Percentiles rank a stretch among this genome's conserved stretches.
Conservation (phyloP, 2,797 vertebrate genomes). For the Vireo griseus region DNA sequence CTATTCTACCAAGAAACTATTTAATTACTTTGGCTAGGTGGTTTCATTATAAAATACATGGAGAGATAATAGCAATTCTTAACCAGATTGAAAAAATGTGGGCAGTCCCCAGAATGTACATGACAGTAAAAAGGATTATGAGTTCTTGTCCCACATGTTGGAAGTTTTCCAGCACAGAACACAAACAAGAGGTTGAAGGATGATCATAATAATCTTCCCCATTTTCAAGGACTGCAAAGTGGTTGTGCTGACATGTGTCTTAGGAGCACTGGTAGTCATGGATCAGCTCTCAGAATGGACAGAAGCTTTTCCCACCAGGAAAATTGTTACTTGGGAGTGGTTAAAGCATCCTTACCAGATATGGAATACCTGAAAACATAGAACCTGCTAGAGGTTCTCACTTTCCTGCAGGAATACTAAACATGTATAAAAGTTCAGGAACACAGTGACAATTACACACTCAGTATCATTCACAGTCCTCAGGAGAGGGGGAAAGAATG, state of each 20-base stretch:
- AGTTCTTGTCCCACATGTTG: background rate
- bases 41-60: background rate
- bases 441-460: background rate
- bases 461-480: background rate
- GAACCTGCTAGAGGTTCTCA: background rate
- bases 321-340: background rate
- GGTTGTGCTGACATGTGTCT: background rate
- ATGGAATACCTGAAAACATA: background rate
- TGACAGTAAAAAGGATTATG: background rate
- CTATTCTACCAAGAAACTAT: background rate
- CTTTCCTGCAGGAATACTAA: background rate
- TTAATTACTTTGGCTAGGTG: background rate
- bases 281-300: background rate
- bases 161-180: background rate
- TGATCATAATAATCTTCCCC: rapidly evolving
- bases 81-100: background rate
- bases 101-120: background rate
- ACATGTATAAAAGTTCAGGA: background rate
- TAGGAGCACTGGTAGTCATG: background rate
- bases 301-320: background rate
- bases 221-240: background rate
- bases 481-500: background rate
- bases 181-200: background rate
- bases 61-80: background rate
- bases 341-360: background rate